Evolutionary conservation across 2,797 vertebrate genomes (phyloP).

Genomic region (Pteronotus mesoamericanus): DNA sequence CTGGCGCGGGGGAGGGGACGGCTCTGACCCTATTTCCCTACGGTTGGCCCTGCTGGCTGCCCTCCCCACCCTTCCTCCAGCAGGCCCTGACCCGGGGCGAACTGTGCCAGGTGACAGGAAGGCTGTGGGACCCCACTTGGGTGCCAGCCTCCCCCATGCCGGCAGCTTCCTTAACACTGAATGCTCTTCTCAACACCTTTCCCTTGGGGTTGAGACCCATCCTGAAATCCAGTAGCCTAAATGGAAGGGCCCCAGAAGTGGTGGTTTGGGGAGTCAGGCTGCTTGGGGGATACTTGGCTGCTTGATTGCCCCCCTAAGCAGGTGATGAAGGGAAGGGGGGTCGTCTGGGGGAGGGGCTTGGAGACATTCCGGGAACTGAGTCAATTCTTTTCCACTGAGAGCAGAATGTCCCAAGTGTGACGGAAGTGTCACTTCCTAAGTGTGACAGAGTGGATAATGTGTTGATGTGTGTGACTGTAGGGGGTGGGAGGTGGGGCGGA

Average conservation of each 20-base stretch:
- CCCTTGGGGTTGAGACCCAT: background rate
- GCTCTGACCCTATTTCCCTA: conserved; percentile 50
- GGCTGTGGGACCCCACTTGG: background rate
- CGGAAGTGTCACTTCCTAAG: background rate
- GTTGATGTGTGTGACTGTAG: background rate
- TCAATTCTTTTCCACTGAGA: conserved; percentile 45
- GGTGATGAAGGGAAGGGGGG: background rate
- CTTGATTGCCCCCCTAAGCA: background rate
- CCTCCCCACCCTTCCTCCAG: background rate
- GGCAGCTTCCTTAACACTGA: background rate
- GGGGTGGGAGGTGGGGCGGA: background rate
- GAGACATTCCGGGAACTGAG: conserved; percentile 51
- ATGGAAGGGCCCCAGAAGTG: background rate
- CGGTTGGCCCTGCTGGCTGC: background rate
- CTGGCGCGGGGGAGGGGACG: background rate
- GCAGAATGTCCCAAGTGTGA: conserved; percentile 1
- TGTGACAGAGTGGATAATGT: background rate
- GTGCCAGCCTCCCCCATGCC: background rate
- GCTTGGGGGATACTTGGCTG: background rate
- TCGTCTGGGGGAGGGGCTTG: background rate
- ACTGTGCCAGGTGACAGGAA: conserved; percentile 38
- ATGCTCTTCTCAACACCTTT: background rate
- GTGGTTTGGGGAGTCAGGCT: background rate
- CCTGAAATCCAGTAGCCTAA: background rate
- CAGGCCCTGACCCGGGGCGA: background rate